A percentile compares a stretch with the other conserved stretches of the same genome.
Conservation (phyloP, 2,888 invertebrate genomes). For the Sycophila texana region DNA sequence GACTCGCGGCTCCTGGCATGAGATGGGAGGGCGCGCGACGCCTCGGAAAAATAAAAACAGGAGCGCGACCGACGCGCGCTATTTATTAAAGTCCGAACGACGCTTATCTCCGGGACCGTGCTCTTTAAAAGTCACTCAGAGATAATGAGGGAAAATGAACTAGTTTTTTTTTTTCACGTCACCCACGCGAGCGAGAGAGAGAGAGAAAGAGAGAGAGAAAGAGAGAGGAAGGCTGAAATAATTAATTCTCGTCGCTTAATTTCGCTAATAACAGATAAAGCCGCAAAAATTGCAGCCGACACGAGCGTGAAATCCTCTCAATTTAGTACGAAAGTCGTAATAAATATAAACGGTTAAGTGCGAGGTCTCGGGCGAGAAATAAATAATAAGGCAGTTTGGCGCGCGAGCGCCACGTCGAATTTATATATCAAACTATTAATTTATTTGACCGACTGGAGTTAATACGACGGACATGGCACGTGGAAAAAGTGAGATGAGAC, state of each 20-base stretch:
- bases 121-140: slow-evolving; percentile 55
- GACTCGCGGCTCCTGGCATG: no score
- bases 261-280: slow-evolving; percentile 53
- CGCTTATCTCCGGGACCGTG: slow-evolving; percentile 44
- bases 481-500: no score
- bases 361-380: not conserved
- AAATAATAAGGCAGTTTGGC: slow-evolving; percentile 7
- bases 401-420: no score
- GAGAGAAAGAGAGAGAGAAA: not conserved
- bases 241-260: slow-evolving; percentile 52
- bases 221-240: slow-evolving; percentile 25
- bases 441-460: no score
- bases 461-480: no score
- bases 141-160: slow-evolving; percentile 54
- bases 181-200: not conserved
- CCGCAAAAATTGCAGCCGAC: slow-evolving; percentile 30
- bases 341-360: slow-evolving; percentile 30
- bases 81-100: slow-evolving; percentile 51
- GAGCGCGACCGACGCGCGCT: slow-evolving; percentile 23
- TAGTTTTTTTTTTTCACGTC: slow-evolving; percentile 22
- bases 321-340: slow-evolving; percentile 13
- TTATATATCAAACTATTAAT: no score
- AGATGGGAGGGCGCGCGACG: slow-evolving; percentile 11
- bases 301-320: slow-evolving; percentile 13
- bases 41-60: slow-evolving; percentile 9